Evolutionary conservation across 2,888 invertebrate species (phyloP).

Genomic region (Thymelicus lineola): DNA sequence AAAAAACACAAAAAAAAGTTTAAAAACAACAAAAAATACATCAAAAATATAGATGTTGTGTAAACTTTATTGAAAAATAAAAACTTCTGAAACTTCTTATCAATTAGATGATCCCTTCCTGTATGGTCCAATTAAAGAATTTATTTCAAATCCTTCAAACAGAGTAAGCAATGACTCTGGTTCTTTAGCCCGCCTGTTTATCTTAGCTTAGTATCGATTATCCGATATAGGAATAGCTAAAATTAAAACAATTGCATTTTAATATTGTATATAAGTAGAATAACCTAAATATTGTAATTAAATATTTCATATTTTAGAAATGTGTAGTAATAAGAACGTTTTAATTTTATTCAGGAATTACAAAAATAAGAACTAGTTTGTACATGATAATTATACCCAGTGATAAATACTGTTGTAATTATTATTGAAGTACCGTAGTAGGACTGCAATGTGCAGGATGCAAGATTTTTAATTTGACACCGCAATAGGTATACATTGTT

Average conservation of each 20-base stretch:
- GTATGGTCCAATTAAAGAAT: slow-evolving; percentile 63
- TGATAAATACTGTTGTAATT: not conserved
- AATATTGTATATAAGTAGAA: slow-evolving; percentile 5
- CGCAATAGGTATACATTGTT: no score
- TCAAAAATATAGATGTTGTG: slow-evolving; percentile 32
- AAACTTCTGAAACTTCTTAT: slow-evolving; percentile 4
- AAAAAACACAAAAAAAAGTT: slow-evolving; percentile 36
- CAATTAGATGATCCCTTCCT: slow-evolving; percentile 43
- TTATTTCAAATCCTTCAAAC: slow-evolving; percentile 43
- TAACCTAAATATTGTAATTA: slow-evolving; percentile 2
- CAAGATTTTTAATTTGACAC: no score
- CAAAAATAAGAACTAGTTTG: no score
- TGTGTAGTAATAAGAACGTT: no score
- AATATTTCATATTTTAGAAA: not conserved
- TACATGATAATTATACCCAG: not conserved
- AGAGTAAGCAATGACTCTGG: slow-evolving; percentile 4
- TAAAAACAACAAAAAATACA: slow-evolving; percentile 31
- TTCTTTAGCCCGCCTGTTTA: slow-evolving; percentile 29
- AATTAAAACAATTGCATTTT: not conserved
- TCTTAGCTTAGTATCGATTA: slow-evolving; percentile 7
- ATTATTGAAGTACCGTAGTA: not conserved
- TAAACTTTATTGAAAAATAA: slow-evolving; percentile 13
- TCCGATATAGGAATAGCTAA: not conserved
- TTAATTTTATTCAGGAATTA: no score
- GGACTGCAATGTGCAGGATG: no score